Evolutionary conservation across 1,140 invertebrate genomes (phyloP), one percentile per base, ranked within the genome.

Genomic region (Cylas formicarius): DNA sequence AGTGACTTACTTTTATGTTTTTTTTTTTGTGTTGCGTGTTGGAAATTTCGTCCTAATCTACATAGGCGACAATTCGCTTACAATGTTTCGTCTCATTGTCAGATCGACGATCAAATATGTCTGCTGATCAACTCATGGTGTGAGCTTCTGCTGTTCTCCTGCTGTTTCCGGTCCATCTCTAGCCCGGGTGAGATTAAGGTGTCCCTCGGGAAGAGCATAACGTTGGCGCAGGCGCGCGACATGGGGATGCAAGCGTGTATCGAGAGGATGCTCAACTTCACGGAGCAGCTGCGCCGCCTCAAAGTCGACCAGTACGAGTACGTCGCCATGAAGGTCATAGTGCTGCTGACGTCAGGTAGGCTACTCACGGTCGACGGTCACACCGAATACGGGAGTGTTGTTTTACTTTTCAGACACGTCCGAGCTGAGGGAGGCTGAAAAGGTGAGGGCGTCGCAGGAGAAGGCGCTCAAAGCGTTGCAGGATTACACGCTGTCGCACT

Each of bases 71-170:
- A 26, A 26, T 26, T 26, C 8, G n/a, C 29, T 31, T 5, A 22
- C 22, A 16, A 21, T 18, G n/a, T 11, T 23, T 27, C 10, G 29
- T 22, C 8, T 3, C 24, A 21, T 2, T 66, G 67, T 8, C 61
- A 89, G 85, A 91, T 92, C 59, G 90, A 95, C 69, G 93, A 98
- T 73, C 93, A 97, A 71, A 97, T 95, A 48, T 86, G 90, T 58
- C 69, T 98, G 52, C 76, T 98, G 24, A 94, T 97, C 56, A 97
- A 97, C 67, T 93, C 91, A 27, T 98, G 93, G 93, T 95, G 91
- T 68, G 93, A 98, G 67, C 68, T 98, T 36, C 67, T 97, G 42
- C 74, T 95, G 20, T 84, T 97, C 60, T 93, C 89, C 13, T 93
- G 89, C 68, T 92, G 89, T 61, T 92, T 88, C 69, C 80, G 87